Evolutionary conservation across 2,888 invertebrate species (phyloP), one percentile per base, ranked within the genome.

Genomic region (Rhagonycha lutea): DNA sequence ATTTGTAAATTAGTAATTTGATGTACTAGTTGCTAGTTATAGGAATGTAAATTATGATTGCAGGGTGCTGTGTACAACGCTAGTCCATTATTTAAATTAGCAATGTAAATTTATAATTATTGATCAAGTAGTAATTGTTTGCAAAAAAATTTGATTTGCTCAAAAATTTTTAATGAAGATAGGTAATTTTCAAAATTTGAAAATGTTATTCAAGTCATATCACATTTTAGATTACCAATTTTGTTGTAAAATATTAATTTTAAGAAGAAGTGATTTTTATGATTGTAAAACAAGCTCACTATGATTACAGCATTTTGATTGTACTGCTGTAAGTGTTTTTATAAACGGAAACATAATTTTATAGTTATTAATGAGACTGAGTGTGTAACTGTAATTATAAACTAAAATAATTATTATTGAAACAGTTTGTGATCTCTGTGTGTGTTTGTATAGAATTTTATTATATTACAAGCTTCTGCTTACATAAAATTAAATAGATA

Each of bases 391-490:
- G 63, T 65, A 65, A 65, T 65, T 65, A 65, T 65, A 65, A 65
- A 65, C 63, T 65, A 23, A 65, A 65, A 24, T 65, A 65, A 65
- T 65, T 47, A 47, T 47, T 47, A 47, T 47, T 71, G 71, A 65
- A 71, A 71, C 61, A 71, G 65, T 71, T 71, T 32, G 61, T 72
- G 72, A 72, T 72, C 72, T 72, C 72, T 72, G 67, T 72, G 67
- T n/a, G 24, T 65, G 63, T 65, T 65, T 65, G 63, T 72, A 61
- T 72, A 72, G 71, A 32, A 67, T 24, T 72, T 32, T 62, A 61
- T 63, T 63, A 26, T 65, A 60, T 70, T 61, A 70, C 29, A 68
- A 61, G 61, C 68, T 67, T 72, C 61, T 72, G 72, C 72, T 72
- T 60, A 68, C 14, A 70, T 69, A 69, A 60, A 23, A 47, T 47